Percentiles rank a stretch among this genome's conserved stretches.
phyloP scores from a whole-genome alignment of 2,888 invertebrate species.

The Leptarthrus brevirostris region DNA sequence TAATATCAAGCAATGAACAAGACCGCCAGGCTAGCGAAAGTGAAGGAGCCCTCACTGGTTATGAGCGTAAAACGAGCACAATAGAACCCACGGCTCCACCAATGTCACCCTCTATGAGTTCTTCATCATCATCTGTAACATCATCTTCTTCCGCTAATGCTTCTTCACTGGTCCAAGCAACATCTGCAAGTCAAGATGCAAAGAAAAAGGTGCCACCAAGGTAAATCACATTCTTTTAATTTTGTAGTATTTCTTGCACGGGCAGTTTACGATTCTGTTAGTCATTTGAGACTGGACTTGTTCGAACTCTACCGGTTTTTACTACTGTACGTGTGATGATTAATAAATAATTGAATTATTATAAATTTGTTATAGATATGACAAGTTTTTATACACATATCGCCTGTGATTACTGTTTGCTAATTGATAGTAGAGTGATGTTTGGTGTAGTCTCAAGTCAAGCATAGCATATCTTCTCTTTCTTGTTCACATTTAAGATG shows the following conservation, averaged over 20 bases:
- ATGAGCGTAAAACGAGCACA: slow-evolving; percentile 59
- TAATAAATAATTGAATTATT: slow-evolving; percentile 25
- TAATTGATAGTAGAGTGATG: too few relatives aligned
- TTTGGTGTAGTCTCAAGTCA: too few relatives aligned
- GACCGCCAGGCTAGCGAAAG: slow-evolving; percentile 54
- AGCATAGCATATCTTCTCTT: too few relatives aligned
- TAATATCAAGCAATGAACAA: not conserved
- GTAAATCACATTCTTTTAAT: slow-evolving; percentile 63
- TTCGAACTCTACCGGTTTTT: slow-evolving; percentile 18
- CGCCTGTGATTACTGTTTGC: too few relatives aligned
- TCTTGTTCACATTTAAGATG: too few relatives aligned
- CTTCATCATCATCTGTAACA: slow-evolving; percentile 55
- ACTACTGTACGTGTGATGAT: not conserved
- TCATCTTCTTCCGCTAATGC: slow-evolving; percentile 51
- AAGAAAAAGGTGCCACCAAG: slow-evolving; percentile 76
- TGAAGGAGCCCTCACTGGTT: slow-evolving; percentile 58
- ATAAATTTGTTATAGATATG: slow-evolving; percentile 9
- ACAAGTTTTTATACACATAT: not conserved
- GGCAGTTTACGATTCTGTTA: slow-evolving; percentile 10
- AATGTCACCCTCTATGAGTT: slow-evolving; percentile 62
- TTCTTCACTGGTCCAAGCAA: slow-evolving; percentile 32
- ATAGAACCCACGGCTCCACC: slow-evolving; percentile 64
- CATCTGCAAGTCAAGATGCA: slow-evolving; percentile 68
- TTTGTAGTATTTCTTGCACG: slow-evolving; percentile 3
- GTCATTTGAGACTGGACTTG: slow-evolving; percentile 14